Evolutionary conservation across 2,113 vertebrate genomes (phyloP).

Genomic region (Larimichthys crocea): DNA sequence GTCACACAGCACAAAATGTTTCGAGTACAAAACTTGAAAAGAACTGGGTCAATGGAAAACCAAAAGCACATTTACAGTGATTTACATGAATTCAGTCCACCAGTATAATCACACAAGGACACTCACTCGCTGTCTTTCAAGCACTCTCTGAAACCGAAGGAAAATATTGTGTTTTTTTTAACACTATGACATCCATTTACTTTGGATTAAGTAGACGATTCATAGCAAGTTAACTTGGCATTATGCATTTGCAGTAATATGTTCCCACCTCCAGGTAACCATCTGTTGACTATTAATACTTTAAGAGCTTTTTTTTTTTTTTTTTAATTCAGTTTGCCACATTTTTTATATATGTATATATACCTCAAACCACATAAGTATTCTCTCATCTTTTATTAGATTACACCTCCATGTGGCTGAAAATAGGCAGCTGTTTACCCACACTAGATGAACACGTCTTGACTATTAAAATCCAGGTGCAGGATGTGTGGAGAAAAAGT

Average conservation of each 20-base stretch:
- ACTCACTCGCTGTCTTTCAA: constrained; percentile 30
- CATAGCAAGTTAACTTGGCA: constrained; percentile 17
- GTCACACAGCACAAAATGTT: constrained; percentile 64
- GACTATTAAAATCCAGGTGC: constrained; percentile 23
- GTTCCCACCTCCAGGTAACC: constrained; percentile 38
- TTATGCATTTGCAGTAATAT: constrained; percentile 13
- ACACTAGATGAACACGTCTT: background rate
- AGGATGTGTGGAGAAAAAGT: constrained; percentile 9
- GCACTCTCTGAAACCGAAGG: constrained; percentile 30
- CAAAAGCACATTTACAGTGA: constrained; percentile 79
- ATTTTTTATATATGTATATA: no score
- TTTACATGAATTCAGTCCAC: constrained; percentile 72
- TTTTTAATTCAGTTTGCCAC: no score
- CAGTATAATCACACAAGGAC: constrained; percentile 53
- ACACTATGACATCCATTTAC: constrained; percentile 10
- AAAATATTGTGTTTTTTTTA: background rate
- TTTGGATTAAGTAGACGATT: constrained; percentile 39
- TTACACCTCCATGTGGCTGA: constrained; percentile 28
- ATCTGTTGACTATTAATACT: constrained; percentile 11
- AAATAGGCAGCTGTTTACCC: background rate
- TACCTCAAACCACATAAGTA: background rate
- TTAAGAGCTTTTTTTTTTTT: constrained; percentile 33
- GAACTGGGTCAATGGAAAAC: constrained; percentile 68
- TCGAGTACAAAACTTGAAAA: constrained; percentile 77
- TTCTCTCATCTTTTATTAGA: constrained; percentile 14